These are phyloP conservation scores for Otolemur garnettii DNA, from an alignment of 2,113 vertebrate species.

Conservation along the genomic window DNA sequence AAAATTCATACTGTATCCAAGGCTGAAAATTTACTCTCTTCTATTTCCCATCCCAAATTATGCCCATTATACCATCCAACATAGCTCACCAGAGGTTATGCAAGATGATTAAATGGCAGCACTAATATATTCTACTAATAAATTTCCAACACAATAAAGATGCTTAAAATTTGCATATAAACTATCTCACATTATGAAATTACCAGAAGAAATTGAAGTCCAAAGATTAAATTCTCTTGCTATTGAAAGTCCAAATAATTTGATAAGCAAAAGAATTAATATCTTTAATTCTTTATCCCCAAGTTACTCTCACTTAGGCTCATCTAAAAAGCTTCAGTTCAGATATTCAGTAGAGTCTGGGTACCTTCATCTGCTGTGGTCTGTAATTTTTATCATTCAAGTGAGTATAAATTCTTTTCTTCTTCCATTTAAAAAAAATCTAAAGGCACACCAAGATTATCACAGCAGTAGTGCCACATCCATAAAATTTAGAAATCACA, in stretches of 20 bases:
- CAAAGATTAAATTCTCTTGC: conserved; percentile 65
- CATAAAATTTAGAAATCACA: not conserved
- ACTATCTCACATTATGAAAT: conserved; percentile 37
- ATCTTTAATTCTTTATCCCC: conserved; percentile 35
- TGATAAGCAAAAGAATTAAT: conserved; percentile 55
- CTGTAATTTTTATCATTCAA: not conserved
- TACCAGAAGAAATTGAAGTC: conserved; percentile 63
- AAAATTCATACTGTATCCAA: not conserved
- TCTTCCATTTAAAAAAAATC: not conserved
- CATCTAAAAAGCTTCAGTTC: not conserved
- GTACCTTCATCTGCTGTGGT: not conserved
- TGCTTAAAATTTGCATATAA: conserved; percentile 53
- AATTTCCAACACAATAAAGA: conserved; percentile 52
- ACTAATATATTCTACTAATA: conserved; percentile 52
- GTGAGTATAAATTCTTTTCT: not conserved
- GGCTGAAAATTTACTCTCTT: conserved; percentile 37
- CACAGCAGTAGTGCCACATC: not conserved
- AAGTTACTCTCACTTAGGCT: not conserved
- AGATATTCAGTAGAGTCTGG: not conserved
- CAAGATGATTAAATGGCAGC: conserved; percentile 48
- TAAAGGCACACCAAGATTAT: not conserved
- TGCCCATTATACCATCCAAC: not conserved
- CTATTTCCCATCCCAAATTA: conserved; percentile 55
- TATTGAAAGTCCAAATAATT: conserved; percentile 66
- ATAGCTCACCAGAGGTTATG: conserved; percentile 30